phyloP scores from a whole-genome alignment of 2,888 invertebrate species.

The Synergus laeviventris region DNA sequence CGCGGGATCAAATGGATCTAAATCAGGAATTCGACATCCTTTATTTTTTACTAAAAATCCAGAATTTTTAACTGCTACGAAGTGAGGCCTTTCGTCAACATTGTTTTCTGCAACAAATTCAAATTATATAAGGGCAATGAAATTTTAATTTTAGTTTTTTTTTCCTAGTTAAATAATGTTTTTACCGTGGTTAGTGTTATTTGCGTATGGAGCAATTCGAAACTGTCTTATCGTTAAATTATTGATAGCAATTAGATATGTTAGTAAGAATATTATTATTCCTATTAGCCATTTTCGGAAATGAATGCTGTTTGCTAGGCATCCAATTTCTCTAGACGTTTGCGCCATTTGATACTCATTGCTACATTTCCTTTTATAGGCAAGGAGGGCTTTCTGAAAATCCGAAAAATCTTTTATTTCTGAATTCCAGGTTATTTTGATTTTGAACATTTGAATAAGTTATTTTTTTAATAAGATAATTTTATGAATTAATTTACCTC shows the following conservation, averaged over 20 bases:
- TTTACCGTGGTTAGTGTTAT: slow-evolving; percentile 43
- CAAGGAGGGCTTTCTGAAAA: background rate
- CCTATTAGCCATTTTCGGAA: slow-evolving; percentile 67
- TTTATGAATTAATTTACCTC: background rate
- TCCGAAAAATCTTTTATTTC: background rate
- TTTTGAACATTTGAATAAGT: background rate
- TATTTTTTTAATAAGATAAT: background rate
- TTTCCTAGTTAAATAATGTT: slow-evolving; percentile 1
- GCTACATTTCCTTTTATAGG: background rate
- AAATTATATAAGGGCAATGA: background rate
- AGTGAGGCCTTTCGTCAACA: slow-evolving; percentile 42
- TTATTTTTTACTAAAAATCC: slow-evolving; percentile 80
- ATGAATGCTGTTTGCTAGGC: slow-evolving; percentile 58
- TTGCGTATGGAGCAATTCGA: slow-evolving; percentile 50
- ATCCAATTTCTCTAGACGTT: slow-evolving; percentile 47
- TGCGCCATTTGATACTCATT: slow-evolving; percentile 50
- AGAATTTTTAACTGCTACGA: slow-evolving; percentile 49
- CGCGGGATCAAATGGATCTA: slow-evolving; percentile 80
- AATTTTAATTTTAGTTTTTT: too few relatives aligned
- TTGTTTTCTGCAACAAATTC: slow-evolving; percentile 53
- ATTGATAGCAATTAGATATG: slow-evolving; percentile 66
- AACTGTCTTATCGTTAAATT: slow-evolving; percentile 66
- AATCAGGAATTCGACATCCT: slow-evolving; percentile 83
- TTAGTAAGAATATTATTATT: slow-evolving; percentile 63
- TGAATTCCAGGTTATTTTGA: background rate